These are phyloP conservation scores for Orestias chungarensis DNA, from an alignment of 2,797 vertebrate species.

Conservation along the genomic window DNA sequence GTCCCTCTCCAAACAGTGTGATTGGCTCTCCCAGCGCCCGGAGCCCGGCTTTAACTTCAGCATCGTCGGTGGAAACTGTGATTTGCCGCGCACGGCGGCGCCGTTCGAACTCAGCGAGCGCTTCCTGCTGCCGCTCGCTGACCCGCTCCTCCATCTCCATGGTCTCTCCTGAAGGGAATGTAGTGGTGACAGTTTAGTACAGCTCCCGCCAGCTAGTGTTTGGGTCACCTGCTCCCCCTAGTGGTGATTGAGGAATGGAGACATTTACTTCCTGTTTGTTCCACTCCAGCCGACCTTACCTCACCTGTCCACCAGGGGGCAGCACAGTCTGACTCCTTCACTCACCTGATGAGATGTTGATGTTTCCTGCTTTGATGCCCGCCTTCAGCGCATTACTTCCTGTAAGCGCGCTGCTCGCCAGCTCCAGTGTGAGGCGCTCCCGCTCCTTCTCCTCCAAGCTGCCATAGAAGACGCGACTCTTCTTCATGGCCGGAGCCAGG, in stretches of 20 bases:
- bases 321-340: not conserved
- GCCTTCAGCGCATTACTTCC: slow-evolving; percentile 86
- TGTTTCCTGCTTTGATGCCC: slow-evolving; percentile 91
- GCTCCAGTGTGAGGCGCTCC: slow-evolving; percentile 77
- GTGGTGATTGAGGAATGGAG: too few species aligned
- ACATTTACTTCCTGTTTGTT: too few species aligned
- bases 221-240: not conserved
- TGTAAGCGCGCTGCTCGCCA: slow-evolving; percentile 50
- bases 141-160: slow-evolving; percentile 93
- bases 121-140: slow-evolving; percentile 92
- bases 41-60: slow-evolving; percentile 93
- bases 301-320: not conserved
- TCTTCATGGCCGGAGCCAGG: slow-evolving; percentile 79
- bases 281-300: too few species aligned
- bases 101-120: slow-evolving; percentile 93
- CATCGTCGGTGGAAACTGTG: slow-evolving; percentile 94
- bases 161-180: slow-evolving; percentile 83
- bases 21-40: slow-evolving; percentile 93
- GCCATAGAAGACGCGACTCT: slow-evolving; percentile 90
- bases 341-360: slow-evolving; percentile 93
- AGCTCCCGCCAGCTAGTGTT: not conserved
- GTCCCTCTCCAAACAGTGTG: slow-evolving; percentile 93
- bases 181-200: too few species aligned
- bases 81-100: slow-evolving; percentile 93
- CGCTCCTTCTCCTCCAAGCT: slow-evolving; percentile 95